These are phyloP conservation scores for Drosophila macrospina DNA, from an alignment of 2,888 invertebrate species.

Conservation along the genomic window DNA sequence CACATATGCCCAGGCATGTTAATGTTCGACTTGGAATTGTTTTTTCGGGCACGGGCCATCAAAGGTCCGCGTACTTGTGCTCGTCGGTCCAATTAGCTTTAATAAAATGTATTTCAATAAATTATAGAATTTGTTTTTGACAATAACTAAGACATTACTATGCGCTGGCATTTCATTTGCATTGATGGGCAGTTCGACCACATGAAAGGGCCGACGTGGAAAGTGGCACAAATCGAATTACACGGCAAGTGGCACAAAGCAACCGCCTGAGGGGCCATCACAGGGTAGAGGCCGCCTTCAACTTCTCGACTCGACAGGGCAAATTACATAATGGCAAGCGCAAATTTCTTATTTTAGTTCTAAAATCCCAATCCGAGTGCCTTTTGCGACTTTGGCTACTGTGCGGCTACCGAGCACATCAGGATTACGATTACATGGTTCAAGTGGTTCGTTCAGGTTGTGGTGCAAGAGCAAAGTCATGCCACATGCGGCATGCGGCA, in stretches of 20 bases:
- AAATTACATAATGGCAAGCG: slow-evolving; percentile 81
- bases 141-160: slow-evolving; percentile 37
- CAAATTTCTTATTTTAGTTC: slow-evolving; percentile 51
- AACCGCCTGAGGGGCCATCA: slow-evolving; percentile 29
- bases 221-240: slow-evolving; percentile 77
- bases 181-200: slow-evolving; percentile 61
- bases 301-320: slow-evolving; percentile 46
- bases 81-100: slow-evolving; percentile 72
- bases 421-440: slow-evolving; percentile 66
- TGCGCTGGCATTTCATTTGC: slow-evolving; percentile 60
- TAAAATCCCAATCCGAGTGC: slow-evolving; percentile 19
- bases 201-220: slow-evolving; percentile 61
- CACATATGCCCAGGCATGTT: slow-evolving; percentile 70
- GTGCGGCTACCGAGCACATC: slow-evolving; percentile 49
- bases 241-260: slow-evolving; percentile 57
- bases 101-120: slow-evolving; percentile 73
- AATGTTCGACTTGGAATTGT: slow-evolving; percentile 41
- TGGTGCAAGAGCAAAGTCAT: slow-evolving; percentile 49
- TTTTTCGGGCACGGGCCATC: slow-evolving; percentile 52
- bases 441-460: slow-evolving; percentile 50
- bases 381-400: slow-evolving; percentile 41
- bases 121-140: slow-evolving; percentile 50
- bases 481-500: slow-evolving; percentile 22
- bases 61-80: slow-evolving; percentile 25
- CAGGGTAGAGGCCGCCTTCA: slow-evolving; percentile 35